Evolutionary conservation across 2,113 vertebrate species (phyloP), one percentile per base, ranked within the genome.

Genomic region (Scomber colias): DNA sequence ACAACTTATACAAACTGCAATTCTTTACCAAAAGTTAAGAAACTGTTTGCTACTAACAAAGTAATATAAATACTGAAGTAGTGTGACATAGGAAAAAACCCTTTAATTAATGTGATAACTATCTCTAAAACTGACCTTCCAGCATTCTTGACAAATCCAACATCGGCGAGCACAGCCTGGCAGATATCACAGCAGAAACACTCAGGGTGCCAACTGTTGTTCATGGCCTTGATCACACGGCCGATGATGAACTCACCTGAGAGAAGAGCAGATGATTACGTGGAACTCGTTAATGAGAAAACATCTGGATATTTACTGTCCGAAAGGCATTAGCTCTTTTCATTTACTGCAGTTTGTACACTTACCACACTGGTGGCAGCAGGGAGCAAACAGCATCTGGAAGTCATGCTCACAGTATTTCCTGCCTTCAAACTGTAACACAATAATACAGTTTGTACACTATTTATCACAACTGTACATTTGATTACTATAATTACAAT

Each of bases 381-480:
- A 99, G 30, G 98, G 98, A 67, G 98, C 98, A 62, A 99, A 99
- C 66, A 99, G 96, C 97, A 99, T 99, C 92, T 99, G 98, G 93
- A 99, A 99, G 86, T 99, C 98, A 88, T 99, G 97, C 88, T 99
- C 98, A 15, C 98, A 99, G 89, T 99, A 99, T 81, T 99, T 99
- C 81, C 98, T 96, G 86, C 96, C 98, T 93, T 99, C 98, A 92
- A 99, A 99, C 98, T 99, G 93, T 70, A 94, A 77, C 31, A 81
- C 16, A 84, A 51, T 46, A 1, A 71, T 61, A 77, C 45, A 40
- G 35, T 72, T 51, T 10, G 19, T 0, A 31, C 17, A 35, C 27
- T 65, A 6, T 65, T 74, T 48, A 48, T 59, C 12, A 10, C 48
- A 55, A 12, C 24, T n/a, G 16, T 7, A 21, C 0, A 63, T 21